A percentile compares a stretch with the other conserved stretches of the same genome.
These are phyloP conservation scores for Cephalophus harveyi DNA, from an alignment of 2,113 vertebrate species.

Conservation along the genomic window DNA sequence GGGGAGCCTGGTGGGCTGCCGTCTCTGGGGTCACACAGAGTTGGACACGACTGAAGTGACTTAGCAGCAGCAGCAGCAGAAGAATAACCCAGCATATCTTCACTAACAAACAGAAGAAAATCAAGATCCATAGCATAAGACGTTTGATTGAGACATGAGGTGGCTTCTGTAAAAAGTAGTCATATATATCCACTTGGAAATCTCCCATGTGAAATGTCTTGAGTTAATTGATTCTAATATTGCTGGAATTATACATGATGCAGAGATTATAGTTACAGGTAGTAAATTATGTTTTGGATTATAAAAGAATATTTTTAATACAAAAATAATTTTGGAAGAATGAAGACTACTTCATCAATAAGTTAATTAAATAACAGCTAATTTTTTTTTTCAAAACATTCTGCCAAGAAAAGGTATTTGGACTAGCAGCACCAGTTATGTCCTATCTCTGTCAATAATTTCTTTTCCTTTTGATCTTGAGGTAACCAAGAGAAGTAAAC, in stretches of 20 bases:
- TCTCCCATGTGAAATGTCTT: background rate
- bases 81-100: background rate
- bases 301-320: background rate
- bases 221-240: background rate
- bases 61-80: no score
- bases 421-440: no score
- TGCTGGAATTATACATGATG: background rate
- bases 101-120: background rate
- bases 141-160: background rate
- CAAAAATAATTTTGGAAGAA: background rate
- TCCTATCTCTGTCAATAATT: background rate
- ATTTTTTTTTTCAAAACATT: background rate
- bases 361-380: background rate
- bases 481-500: background rate
- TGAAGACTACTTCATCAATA: background rate
- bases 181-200: background rate
- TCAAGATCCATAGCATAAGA: background rate
- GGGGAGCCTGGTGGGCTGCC: no score
- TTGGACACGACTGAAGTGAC: no score
- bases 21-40: no score
- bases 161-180: background rate
- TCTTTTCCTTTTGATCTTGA: background rate
- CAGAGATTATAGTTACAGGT: background rate
- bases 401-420: no score
- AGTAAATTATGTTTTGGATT: background rate